Percentiles rank a stretch among this genome's conserved stretches.
These are phyloP conservation scores for Mimumesa dahlbomi DNA, from an alignment of 2,888 invertebrate species.

Conservation along the genomic window DNA sequence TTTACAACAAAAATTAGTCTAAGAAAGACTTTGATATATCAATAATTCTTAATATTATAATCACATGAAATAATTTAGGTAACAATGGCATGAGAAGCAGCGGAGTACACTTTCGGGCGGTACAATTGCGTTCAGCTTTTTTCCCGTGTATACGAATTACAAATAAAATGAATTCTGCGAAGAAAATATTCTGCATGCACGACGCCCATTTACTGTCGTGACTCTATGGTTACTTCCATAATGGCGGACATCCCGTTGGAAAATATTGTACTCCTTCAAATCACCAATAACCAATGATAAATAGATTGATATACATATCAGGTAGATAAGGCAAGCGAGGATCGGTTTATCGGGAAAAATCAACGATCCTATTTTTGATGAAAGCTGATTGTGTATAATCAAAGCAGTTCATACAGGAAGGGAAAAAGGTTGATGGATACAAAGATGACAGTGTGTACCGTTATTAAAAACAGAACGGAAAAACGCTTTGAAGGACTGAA, in stretches of 20 bases:
- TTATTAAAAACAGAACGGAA: too few relatives aligned
- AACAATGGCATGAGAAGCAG: too few relatives aligned
- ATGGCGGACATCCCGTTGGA: slow-evolving; percentile 55
- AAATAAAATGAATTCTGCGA: slow-evolving; percentile 28
- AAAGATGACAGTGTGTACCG: too few relatives aligned
- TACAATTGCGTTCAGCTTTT: not conserved
- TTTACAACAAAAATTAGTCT: too few relatives aligned
- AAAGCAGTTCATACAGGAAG: not conserved
- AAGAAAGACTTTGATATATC: too few relatives aligned
- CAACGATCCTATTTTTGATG: not conserved
- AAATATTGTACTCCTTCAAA: slow-evolving; percentile 48
- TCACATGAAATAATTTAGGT: too few relatives aligned
- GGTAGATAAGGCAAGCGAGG: not conserved
- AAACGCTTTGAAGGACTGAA: too few relatives aligned
- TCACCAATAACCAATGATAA: slow-evolving; percentile 1
- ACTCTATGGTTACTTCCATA: slow-evolving; percentile 56
- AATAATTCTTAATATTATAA: too few relatives aligned
- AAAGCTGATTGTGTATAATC: not conserved
- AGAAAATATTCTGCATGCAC: slow-evolving; percentile 43
- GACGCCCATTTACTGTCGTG: slow-evolving; percentile 52
- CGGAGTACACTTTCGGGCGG: not conserved
- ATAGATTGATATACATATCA: slow-evolving; percentile 6
- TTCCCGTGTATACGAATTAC: not conserved
- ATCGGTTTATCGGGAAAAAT: slow-evolving; percentile 1
- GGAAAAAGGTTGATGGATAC: not conserved